Base-by-base conservation (phyloP, 2,113 vertebrate species). In the Chionomys nivalis region DNA sequence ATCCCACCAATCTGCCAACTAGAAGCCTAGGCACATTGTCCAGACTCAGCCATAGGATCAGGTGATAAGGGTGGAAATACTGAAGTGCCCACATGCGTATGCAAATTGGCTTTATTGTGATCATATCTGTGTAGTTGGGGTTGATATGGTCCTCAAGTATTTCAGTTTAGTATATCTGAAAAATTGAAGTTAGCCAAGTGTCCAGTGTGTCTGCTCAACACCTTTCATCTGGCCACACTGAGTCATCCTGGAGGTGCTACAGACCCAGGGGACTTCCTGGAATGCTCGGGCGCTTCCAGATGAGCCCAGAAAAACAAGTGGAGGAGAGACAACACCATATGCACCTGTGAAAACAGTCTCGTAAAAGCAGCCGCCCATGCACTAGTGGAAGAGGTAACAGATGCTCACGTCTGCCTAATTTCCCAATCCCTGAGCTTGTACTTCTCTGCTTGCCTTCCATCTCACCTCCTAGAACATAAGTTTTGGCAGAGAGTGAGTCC, bases 401-500 rank as follows among this genome's bases (percentile, higher is more conserved):
- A 98, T 97, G 97, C 97, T 96, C n/a, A 31, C 0, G 72, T 96
- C 97, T 92, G 81, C 81, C 96, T 97, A 65, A 95, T 88, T 95
- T 94, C 90, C 94, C 70, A 63, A 12, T 96, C 97, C 91, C 96
- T 33, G 28, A 96, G 94, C 96, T 92, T 79, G 88, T 75, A 75
- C 68, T 55, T 95, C 61, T 94, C 92, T 65, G 92, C 52, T 83
- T 95, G 91, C 89, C 52, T 96, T 97, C 97, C 89, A 52, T 91
- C 94, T 93, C 96, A 85, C 85, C 95, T 90, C 94, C 94, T 97
- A 91, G 88, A 97, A 94, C 92, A 89, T 12, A 16, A 23, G 82
- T 89, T 94, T 97, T 97, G 97, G 97, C 97, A 98, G 93, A 78
- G 82, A 86, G 39, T 23, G 9, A 55, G 77, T 89, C 97, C 97